Evolutionary conservation across 2,797 vertebrate species (phyloP), one percentile per base, ranked within the genome.

Genomic region (Acanthurus leucopareius): DNA sequence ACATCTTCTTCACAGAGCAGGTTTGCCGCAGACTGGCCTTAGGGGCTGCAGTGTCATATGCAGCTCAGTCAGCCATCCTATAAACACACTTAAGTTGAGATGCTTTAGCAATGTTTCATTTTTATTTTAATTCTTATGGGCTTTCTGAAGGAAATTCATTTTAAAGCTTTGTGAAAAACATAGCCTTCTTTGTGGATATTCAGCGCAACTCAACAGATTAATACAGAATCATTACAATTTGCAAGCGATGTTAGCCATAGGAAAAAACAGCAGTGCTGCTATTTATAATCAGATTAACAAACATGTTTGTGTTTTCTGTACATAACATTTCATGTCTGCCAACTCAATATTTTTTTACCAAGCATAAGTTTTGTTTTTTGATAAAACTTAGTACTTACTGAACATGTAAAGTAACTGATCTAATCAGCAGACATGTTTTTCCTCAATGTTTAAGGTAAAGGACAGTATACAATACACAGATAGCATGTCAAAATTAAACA

Each of bases 401-500:
- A 16, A 66, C 65, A 19, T 25, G 2, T 4, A 19, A 35, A 79
- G 20, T 63, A 68, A 51, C 7, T 67, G 11, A 4, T 4, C 10
- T 38, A 60, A 3, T 42, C 22, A 70, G 45, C 7, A 5, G 2
- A 13, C 59, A 16, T 28, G 17, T 51, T 61, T 66, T 72, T n/a
- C 25, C 28, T 66, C 32, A 25, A 74, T 67, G 35, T 47, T 67
- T 19, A n/a, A 14, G 10, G 44, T 40, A 64, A 13, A 72, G n/a
- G 4, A 64, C 10, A 59, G 10, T 58, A 35, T 35, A 35, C 32
- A 35, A 16, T 53, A 20, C 22, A 16, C 0, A 17, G 42, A 11
- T 57, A 38, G 38, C 15, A 5, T 60, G n/a, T 52, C 14, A 51
- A 61, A 40, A 44, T 52, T 11, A 44, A 38, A 6, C n/a, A 68